These are phyloP conservation scores for Notiomystis cincta DNA, from an alignment of 2,113 vertebrate species.

Conservation along the genomic window DNA sequence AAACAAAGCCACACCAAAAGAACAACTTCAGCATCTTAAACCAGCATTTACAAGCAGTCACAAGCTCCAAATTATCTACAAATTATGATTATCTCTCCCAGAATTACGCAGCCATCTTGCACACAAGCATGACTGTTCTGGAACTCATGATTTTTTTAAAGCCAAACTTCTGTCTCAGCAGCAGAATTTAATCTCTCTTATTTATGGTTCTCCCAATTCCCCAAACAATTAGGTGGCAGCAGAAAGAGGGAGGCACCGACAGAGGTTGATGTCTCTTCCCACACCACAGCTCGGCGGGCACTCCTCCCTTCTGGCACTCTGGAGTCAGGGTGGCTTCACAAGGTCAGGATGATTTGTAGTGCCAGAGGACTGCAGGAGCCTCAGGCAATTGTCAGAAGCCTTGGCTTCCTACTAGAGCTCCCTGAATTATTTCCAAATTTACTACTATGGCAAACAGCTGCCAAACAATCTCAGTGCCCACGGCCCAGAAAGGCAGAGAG, in stretches of 20 bases:
- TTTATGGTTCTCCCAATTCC: slow-evolving; percentile 70
- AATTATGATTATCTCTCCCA: not conserved
- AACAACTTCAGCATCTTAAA: not conserved
- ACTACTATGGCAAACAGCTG: not conserved
- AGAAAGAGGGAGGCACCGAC: slow-evolving; percentile 29
- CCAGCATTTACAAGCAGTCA: not conserved
- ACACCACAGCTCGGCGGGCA: not conserved
- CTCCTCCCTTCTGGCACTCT: not conserved
- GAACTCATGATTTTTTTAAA: not conserved
- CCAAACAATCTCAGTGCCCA: not conserved
- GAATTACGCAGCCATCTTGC: not conserved
- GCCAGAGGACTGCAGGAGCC: slow-evolving; percentile 13
- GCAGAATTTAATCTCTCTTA: slow-evolving; percentile 72
- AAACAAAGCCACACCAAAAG: not conserved
- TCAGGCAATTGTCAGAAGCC: slow-evolving; percentile 26
- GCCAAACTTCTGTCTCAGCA: slow-evolving; percentile 6
- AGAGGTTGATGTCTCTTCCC: slow-evolving; percentile 7
- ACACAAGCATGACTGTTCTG: not conserved
- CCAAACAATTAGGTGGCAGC: slow-evolving; percentile 56
- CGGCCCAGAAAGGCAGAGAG: not conserved
- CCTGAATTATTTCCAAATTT: slow-evolving; percentile 46
- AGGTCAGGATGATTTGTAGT: slow-evolving; percentile 58
- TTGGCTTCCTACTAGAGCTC: slow-evolving; percentile 15
- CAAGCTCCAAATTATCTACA: not conserved
- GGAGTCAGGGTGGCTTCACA: slow-evolving; percentile 27